Conservation (phyloP, 2,888 invertebrate genomes). For the Microctonus hyperodae region DNA sequence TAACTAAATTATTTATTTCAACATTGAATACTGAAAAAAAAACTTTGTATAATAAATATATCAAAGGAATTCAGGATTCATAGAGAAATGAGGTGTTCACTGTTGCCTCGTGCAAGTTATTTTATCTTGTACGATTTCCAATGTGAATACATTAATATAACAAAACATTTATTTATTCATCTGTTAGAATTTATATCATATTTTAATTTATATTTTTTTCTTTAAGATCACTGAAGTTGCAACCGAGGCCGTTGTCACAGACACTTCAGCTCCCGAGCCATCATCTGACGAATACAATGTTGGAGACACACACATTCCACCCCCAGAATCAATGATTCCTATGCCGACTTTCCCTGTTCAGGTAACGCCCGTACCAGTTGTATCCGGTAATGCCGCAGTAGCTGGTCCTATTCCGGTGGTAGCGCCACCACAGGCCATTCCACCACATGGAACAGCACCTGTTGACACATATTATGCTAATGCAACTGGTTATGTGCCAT, state of each 20-base stretch:
- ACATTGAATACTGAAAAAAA: constrained; percentile 2
- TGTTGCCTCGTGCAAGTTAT: constrained; percentile 8
- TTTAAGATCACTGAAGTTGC: constrained; percentile 51
- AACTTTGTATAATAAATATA: not conserved
- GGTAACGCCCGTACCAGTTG: constrained; percentile 54
- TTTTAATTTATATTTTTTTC: not conserved
- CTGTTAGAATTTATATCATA: not conserved
- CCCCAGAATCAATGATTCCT: constrained; percentile 52
- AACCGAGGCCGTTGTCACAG: constrained; percentile 64
- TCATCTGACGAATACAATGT: constrained; percentile 52
- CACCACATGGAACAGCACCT: constrained; percentile 52
- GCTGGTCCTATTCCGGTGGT: constrained; percentile 57
- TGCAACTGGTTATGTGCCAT: constrained; percentile 66
- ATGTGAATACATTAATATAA: not conserved
- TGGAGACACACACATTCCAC: constrained; percentile 60
- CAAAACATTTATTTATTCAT: not conserved
- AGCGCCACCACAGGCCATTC: constrained; percentile 53
- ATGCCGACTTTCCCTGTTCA: constrained; percentile 55
- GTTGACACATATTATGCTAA: constrained; percentile 58
- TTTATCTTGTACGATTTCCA: constrained; percentile 23
- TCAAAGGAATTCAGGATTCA: not conserved
- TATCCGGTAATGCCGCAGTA: constrained; percentile 51
- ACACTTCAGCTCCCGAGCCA: constrained; percentile 57
- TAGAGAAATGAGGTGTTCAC: constrained; percentile 11
- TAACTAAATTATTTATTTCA: constrained; percentile 4